Conservation (phyloP, 1,140 invertebrate genomes). For the Callitettix versicolor region DNA sequence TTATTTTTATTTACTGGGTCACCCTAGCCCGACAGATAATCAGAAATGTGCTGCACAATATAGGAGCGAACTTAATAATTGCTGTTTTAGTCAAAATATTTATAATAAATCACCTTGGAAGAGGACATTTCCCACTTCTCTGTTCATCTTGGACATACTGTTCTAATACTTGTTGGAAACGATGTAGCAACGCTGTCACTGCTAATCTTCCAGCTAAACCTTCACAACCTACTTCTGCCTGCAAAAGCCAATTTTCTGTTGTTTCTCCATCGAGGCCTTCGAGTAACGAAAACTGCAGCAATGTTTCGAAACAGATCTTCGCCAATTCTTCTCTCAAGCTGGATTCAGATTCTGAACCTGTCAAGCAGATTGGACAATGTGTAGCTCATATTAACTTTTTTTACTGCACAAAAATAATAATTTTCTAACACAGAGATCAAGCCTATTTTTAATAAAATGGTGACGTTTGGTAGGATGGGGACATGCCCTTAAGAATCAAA, state of each 20-base stretch:
- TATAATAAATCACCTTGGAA: slow-evolving; percentile 58
- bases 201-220: slow-evolving; percentile 72
- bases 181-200: slow-evolving; percentile 78
- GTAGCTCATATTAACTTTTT: too few relatives aligned
- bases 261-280: slow-evolving; percentile 48
- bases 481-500: too few relatives aligned
- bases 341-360: slow-evolving; percentile 73
- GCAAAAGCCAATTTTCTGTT: slow-evolving; percentile 8
- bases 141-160: slow-evolving; percentile 83
- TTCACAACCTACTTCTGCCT: slow-evolving; percentile 31
- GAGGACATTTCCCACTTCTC: slow-evolving; percentile 77
- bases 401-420: too few relatives aligned
- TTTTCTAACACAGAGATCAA: too few relatives aligned
- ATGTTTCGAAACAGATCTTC: slow-evolving; percentile 89
- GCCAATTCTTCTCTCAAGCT: slow-evolving; percentile 89
- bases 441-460: too few relatives aligned
- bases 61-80: too few relatives aligned
- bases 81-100: too few relatives aligned
- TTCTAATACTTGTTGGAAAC: slow-evolving; percentile 85
- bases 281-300: slow-evolving; percentile 82
- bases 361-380: slow-evolving; percentile 12
- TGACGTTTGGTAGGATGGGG: too few relatives aligned
- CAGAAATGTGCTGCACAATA: too few relatives aligned
- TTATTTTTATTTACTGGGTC: too few relatives aligned
- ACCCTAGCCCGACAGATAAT: too few relatives aligned